Percentiles rank a stretch among this genome's conserved stretches.
Conservation (phyloP, 2,113 vertebrate genomes). For the Cynocephalus volans region DNA sequence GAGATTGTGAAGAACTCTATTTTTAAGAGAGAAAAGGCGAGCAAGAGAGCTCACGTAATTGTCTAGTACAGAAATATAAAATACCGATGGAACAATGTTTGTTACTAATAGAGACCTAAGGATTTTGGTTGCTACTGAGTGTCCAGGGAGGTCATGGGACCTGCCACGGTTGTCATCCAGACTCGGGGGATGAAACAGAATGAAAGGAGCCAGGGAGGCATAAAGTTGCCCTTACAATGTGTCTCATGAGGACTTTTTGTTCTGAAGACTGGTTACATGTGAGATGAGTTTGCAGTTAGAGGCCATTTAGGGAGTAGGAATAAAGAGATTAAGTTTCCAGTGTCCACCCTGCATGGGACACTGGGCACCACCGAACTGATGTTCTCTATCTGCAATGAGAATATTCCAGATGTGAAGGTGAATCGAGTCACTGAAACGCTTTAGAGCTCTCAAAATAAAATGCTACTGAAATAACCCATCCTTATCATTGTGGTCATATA, state of each 20-base stretch:
- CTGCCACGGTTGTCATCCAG: neutral
- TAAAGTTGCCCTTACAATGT: neutral
- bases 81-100: neutral
- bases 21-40: neutral
- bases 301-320: neutral
- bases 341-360: too few relatives aligned
- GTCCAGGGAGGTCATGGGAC: accelerated
- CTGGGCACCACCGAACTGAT: neutral
- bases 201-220: neutral
- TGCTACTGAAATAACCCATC: neutral
- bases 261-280: neutral
- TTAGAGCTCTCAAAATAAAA: neutral
- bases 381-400: neutral
- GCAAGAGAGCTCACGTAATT: neutral
- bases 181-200: neutral
- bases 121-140: neutral
- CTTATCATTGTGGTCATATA: neutral
- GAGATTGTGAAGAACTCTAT: neutral
- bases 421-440: neutral
- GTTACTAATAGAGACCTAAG: neutral
- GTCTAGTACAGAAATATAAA: neutral
- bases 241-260: neutral
- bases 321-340: neutral
- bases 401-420: neutral
- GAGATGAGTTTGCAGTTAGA: accelerated